Evolutionary conservation across 2,113 vertebrate species (phyloP).

Genomic region (Ochotona princeps): DNA sequence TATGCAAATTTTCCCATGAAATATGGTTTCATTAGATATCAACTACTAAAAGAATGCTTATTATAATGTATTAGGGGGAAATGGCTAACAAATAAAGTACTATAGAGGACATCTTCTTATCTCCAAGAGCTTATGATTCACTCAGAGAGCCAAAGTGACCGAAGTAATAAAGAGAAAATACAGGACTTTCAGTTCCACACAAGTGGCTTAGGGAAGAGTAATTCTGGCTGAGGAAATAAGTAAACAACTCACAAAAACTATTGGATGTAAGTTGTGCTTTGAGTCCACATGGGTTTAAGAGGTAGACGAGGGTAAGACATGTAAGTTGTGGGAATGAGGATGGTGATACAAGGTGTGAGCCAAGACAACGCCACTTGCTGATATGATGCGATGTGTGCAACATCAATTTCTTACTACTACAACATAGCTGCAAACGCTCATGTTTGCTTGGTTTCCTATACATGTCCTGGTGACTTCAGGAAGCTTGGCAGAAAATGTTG

Average conservation of each 20-base stretch:
- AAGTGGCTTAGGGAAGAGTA: neutral
- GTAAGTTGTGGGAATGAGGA: neutral
- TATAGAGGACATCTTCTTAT: neutral
- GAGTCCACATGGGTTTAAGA: neutral
- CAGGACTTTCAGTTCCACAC: neutral
- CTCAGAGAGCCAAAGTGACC: neutral
- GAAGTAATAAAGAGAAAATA: conserved; percentile 14
- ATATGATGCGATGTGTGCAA: neutral
- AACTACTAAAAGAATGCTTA: neutral
- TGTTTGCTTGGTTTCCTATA: neutral
- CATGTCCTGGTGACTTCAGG: conserved; percentile 39
- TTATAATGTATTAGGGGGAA: neutral
- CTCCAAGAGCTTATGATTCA: neutral
- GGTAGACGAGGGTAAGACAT: neutral
- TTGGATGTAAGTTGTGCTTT: neutral
- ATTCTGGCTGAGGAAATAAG: neutral
- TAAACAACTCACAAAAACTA: neutral
- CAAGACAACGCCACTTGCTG: conserved; percentile 4
- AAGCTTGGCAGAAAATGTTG: conserved; percentile 59
- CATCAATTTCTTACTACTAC: neutral
- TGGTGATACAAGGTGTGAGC: fast-evolving
- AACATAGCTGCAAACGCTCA: neutral
- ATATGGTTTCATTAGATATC: neutral
- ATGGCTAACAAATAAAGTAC: neutral
- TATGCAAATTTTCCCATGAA: neutral